These are phyloP conservation scores for Gulo gulo DNA, from an alignment of 2,113 vertebrate species.

Conservation along the genomic window DNA sequence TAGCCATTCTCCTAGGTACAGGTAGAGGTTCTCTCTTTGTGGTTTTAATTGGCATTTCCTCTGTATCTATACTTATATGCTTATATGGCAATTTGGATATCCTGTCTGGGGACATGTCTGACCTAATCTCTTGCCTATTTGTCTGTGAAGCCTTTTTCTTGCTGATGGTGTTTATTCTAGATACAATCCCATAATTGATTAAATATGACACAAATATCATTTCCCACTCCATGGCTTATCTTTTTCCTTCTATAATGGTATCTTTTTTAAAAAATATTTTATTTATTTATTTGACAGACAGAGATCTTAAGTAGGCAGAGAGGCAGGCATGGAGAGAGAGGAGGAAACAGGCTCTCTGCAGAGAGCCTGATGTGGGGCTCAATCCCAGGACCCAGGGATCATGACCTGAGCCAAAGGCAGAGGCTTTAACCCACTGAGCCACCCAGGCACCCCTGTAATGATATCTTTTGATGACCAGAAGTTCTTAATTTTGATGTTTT, in stretches of 20 bases:
- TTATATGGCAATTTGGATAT: background rate
- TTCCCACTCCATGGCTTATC: background rate
- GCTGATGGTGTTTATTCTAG: background rate
- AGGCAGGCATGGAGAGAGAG: too few relatives aligned
- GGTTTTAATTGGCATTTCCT: background rate
- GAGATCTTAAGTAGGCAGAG: too few relatives aligned
- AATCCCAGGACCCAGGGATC: too few relatives aligned
- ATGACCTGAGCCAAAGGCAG: too few relatives aligned
- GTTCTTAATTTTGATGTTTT: background rate
- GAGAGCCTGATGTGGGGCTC: too few relatives aligned
- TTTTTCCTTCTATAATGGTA: background rate
- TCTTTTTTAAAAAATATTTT: background rate
- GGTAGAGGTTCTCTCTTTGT: background rate
- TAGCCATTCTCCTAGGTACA: background rate
- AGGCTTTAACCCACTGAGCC: too few relatives aligned
- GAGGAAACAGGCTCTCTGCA: too few relatives aligned
- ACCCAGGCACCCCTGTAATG: background rate
- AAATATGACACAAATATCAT: background rate
- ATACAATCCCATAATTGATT: background rate
- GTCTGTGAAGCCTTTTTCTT: background rate
- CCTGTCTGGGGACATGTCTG: background rate
- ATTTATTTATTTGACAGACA: too few relatives aligned
- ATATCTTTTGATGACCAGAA: background rate
- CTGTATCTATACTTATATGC: background rate
- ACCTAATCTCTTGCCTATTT: background rate